These are phyloP conservation scores for Chelonoidis abingdonii DNA, from an alignment of 2,113 vertebrate species.

Conservation along the genomic window DNA sequence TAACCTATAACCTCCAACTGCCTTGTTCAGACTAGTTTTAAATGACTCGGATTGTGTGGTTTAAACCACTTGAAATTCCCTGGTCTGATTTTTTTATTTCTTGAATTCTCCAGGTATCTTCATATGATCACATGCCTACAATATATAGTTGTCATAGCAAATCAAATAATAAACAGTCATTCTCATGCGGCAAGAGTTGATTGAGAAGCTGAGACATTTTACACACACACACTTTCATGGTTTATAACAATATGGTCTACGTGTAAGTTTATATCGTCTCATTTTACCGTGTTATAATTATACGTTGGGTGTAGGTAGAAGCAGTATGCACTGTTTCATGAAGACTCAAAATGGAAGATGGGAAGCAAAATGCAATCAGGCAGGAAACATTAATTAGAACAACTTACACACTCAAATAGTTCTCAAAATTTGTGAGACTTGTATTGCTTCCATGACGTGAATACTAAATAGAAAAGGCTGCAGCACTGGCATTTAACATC, in stretches of 20 bases:
- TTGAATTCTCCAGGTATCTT: not conserved
- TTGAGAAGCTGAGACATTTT: slow-evolving; percentile 17
- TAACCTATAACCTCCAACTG: not conserved
- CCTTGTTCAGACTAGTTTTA: not conserved
- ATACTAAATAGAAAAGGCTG: slow-evolving; percentile 33
- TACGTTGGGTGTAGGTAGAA: slow-evolving; percentile 34
- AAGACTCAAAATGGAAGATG: slow-evolving; percentile 47
- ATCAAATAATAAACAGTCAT: slow-evolving; percentile 5
- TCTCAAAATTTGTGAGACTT: slow-evolving; percentile 34
- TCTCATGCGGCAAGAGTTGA: not conserved
- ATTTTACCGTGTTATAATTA: slow-evolving; percentile 25
- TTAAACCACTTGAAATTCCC: not conserved
- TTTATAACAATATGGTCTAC: slow-evolving; percentile 18
- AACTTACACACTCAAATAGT: slow-evolving; percentile 31
- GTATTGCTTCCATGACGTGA: slow-evolving; percentile 28
- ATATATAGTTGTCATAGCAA: slow-evolving; percentile 24
- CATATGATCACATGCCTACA: not conserved
- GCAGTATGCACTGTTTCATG: slow-evolving; percentile 4
- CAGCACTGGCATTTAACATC: not conserved
- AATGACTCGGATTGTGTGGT: not conserved
- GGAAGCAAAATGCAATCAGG: slow-evolving; percentile 55
- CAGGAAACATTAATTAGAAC: slow-evolving; percentile 62
- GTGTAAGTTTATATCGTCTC: not conserved
- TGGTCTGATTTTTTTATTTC: not conserved
- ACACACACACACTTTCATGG: not conserved